These are phyloP conservation scores for Gracilinanus agilis DNA, from an alignment of 2,113 vertebrate genomes.

Conservation along the genomic window DNA sequence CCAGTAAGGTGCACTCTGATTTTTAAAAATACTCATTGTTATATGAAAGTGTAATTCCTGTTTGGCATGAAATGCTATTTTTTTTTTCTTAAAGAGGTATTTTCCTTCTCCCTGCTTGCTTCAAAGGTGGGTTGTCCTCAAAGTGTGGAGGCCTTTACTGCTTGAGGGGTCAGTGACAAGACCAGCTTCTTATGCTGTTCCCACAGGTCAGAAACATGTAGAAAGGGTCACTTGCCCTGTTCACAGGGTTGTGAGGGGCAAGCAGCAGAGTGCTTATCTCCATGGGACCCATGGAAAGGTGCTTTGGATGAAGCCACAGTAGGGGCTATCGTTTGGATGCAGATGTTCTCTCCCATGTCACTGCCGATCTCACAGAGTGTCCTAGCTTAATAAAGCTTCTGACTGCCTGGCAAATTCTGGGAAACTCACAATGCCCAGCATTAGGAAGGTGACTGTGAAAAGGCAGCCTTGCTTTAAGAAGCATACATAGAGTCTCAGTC, in stretches of 20 bases:
- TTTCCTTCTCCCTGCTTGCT: neutral
- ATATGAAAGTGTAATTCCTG: neutral
- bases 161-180: no score
- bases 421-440: neutral
- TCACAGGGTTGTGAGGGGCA: neutral
- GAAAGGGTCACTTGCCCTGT: neutral
- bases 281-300: neutral
- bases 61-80: neutral
- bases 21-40: neutral
- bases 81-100: neutral
- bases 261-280: neutral
- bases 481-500: neutral
- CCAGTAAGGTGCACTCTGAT: neutral
- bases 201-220: no score
- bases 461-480: neutral
- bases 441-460: neutral
- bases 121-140: no score
- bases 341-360: neutral
- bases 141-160: no score
- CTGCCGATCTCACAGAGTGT: neutral
- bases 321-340: neutral
- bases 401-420: neutral
- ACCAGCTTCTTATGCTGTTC: no score
- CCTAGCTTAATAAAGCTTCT: neutral
- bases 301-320: neutral